phyloP scores from a whole-genome alignment of 2,113 vertebrate genomes.

The Catharus minimus region DNA sequence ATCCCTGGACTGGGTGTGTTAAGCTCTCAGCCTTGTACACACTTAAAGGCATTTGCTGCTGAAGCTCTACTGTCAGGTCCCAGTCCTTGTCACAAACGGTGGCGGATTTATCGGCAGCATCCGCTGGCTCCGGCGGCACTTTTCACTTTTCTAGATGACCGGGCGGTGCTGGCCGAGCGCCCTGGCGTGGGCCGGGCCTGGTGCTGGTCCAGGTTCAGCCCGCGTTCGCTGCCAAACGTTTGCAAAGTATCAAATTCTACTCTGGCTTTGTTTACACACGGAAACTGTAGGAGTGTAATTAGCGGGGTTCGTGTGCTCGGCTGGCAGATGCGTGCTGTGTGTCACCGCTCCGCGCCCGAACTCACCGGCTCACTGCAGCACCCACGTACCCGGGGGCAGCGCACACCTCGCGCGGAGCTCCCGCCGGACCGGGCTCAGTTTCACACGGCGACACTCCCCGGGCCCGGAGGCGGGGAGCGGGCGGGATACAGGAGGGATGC shows the following conservation, averaged over 20 bases:
- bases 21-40: not conserved
- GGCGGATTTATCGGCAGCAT: accelerated
- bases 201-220: not conserved
- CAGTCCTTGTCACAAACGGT: accelerated
- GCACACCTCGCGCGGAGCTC: not conserved
- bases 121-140: accelerated
- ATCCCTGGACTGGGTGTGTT: not conserved
- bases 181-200: not conserved
- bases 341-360: not conserved
- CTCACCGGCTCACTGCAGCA: not conserved
- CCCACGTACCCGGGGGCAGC: accelerated
- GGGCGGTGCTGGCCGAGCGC: not conserved
- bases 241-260: not conserved
- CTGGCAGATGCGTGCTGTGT: not conserved
- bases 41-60: not conserved
- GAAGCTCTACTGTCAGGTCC: not conserved
- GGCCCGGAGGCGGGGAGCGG: not conserved
- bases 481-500: too few species aligned
- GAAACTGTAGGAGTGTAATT: not conserved
- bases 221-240: not conserved
- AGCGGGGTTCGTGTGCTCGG: not conserved
- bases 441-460: not conserved
- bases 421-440: not conserved
- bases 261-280: not conserved
- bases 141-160: not conserved